phyloP scores from a whole-genome alignment of 37 sponge, comb jelly and placozoan genomes.

The Chondrosia reniformis region DNA sequence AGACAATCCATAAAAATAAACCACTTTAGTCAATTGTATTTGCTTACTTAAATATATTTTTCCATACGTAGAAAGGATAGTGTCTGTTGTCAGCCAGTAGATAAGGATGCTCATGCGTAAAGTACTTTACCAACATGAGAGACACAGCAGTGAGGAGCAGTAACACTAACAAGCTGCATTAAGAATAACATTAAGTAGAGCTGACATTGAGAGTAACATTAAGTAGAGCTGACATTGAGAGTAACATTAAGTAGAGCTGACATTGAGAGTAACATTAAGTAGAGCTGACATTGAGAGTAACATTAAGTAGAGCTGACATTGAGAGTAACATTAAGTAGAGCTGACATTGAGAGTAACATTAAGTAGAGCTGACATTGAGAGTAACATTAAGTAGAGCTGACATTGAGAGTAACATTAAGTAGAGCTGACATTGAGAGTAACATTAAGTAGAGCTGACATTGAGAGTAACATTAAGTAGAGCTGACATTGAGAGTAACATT shows the following conservation, averaged over 20 bases:
- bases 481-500: too few species aligned
- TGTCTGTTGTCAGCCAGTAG: conserved; percentile 94
- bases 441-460: too few species aligned
- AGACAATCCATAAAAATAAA: too few species aligned
- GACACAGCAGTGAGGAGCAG: neutral
- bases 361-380: too few species aligned
- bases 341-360: too few species aligned
- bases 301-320: too few species aligned
- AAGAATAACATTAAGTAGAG: neutral
- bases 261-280: neutral
- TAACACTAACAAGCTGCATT: neutral
- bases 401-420: too few species aligned
- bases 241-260: neutral
- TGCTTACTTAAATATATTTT: conserved; percentile 58
- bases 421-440: too few species aligned
- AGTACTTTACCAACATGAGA: conserved; percentile 35
- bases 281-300: too few species aligned
- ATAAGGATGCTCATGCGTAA: conserved; percentile 84
- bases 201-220: neutral
- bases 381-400: too few species aligned
- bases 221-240: neutral
- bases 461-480: too few species aligned
- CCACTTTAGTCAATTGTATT: neutral
- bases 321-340: too few species aligned
- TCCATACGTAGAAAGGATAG: conserved; percentile 95